phyloP scores from a whole-genome alignment of 2,888 invertebrate genomes.

The Meloe dianella region DNA sequence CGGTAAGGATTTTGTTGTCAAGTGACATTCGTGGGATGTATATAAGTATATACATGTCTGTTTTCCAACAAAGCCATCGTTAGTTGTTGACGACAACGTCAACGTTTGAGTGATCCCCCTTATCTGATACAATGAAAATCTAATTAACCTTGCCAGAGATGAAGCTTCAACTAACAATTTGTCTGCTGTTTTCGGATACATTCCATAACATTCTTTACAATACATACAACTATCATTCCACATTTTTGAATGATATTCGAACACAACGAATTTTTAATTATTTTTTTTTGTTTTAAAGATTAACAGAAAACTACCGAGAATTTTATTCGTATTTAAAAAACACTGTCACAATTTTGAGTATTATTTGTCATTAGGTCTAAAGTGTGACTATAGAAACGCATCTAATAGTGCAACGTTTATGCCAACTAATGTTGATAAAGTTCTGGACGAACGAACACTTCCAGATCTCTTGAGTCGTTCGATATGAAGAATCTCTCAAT shows the following conservation, averaged over 20 bases:
- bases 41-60: constrained; percentile 32
- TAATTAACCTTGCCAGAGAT: constrained; percentile 48
- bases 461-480: too few species aligned
- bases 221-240: constrained; percentile 37
- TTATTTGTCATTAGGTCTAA: background rate
- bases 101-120: constrained; percentile 36
- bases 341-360: background rate
- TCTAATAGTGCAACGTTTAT: too few species aligned
- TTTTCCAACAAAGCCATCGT: constrained; percentile 30
- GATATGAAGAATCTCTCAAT: too few species aligned
- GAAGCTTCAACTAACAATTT: constrained; percentile 38
- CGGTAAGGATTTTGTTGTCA: constrained; percentile 29
- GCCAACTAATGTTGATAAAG: too few species aligned
- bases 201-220: constrained; percentile 29
- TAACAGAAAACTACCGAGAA: background rate
- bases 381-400: background rate
- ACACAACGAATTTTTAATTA: constrained; percentile 38
- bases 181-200: constrained; percentile 22
- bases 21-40: constrained; percentile 33
- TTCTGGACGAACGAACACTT: too few species aligned
- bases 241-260: constrained; percentile 33
- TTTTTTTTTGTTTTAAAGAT: background rate
- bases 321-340: background rate
- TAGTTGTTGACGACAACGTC: background rate
- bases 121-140: constrained; percentile 44